These are phyloP conservation scores for Gambusia holbrooki DNA, from an alignment of 2,113 vertebrate species.

Conservation along the genomic window DNA sequence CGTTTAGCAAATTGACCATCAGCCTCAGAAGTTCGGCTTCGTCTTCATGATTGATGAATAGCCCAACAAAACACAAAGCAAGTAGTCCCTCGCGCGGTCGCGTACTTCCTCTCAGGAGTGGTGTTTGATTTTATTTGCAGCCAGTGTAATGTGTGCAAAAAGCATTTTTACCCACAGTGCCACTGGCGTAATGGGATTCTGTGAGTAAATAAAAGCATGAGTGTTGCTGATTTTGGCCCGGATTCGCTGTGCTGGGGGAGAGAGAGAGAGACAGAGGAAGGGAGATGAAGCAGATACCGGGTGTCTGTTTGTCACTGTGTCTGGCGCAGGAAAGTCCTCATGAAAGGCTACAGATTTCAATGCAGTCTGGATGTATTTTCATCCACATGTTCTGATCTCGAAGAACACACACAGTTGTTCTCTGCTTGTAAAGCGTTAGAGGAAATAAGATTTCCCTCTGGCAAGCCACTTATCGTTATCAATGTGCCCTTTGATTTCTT, in stretches of 20 bases:
- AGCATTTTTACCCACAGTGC: conserved; percentile 66
- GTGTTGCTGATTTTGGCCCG: conserved; percentile 54
- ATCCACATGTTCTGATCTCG: conserved; percentile 25
- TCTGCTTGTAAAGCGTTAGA: conserved; percentile 27
- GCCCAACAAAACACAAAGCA: conserved; percentile 63
- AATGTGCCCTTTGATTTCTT: too few species aligned
- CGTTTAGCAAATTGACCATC: conserved; percentile 40
- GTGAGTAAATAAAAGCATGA: conserved; percentile 71
- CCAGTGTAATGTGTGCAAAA: conserved; percentile 73
- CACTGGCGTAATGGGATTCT: conserved; percentile 67
- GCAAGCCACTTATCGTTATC: conserved; percentile 7
- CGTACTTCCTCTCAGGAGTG: conserved; percentile 66
- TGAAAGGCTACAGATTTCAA: background rate
- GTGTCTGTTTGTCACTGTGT: conserved; percentile 39
- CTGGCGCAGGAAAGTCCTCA: conserved; percentile 11
- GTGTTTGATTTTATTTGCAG: conserved; percentile 73
- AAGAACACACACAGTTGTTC: background rate
- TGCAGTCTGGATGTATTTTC: background rate
- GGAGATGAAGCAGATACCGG: conserved; percentile 52
- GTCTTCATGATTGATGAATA: conserved; percentile 65
- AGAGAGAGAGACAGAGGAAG: background rate
- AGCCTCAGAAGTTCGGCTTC: conserved; percentile 31
- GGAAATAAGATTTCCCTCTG: background rate
- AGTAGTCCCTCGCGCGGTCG: conserved; percentile 54
- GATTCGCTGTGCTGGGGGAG: conserved; percentile 42